Evolutionary conservation across 2,888 invertebrate genomes (phyloP), one percentile per base, ranked within the genome.

Genomic region (Parnassius apollo): DNA sequence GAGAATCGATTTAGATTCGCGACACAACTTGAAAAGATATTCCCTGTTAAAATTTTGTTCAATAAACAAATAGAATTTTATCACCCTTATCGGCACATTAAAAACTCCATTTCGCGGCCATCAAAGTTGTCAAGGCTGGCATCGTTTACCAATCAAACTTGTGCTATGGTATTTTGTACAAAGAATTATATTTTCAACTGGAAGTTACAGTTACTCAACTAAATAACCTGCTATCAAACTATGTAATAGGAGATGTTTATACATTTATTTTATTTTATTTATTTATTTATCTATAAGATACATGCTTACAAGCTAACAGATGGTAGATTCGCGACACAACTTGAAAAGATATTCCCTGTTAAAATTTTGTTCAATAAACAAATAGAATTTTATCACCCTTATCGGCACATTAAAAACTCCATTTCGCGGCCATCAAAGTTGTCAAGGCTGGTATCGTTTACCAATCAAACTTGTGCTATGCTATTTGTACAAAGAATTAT

Each of bases 71-170:
- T 68, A 67, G 66, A 64, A 71, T 68, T 65, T 64, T 66, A 68
- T 64, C 65, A 68, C 72, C 72, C 66, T 75, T 70, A 70, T 70
- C 71, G 67, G 66, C 63, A 65, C 73, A 77, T 81, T 78, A 78
- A 77, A 78, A 79, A 74, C 71, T 72, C 71, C 69, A 74, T 75
- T 77, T 68, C 66, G 65, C 62, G 53, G 67, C 71, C 73, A 75
- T 80, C 75, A 75, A 78, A 79, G 70, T 75, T 75, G 77, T 75
- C 71, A 70, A 66, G 65, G 67, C 53, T 65, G 69, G 61, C 76
- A 71, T 78, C 77, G 78, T 72, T 75, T 73, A 74, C 76, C 76
- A 80, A 83, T 82, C 80, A 76, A 77, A 78, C 71, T 75, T 75
- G 65, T 71, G 62, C 68, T 64, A 67, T 65, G 45, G 56, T 66